phyloP scores from a whole-genome alignment of 2,797 vertebrate species.

The Glyptemys insculpta region DNA sequence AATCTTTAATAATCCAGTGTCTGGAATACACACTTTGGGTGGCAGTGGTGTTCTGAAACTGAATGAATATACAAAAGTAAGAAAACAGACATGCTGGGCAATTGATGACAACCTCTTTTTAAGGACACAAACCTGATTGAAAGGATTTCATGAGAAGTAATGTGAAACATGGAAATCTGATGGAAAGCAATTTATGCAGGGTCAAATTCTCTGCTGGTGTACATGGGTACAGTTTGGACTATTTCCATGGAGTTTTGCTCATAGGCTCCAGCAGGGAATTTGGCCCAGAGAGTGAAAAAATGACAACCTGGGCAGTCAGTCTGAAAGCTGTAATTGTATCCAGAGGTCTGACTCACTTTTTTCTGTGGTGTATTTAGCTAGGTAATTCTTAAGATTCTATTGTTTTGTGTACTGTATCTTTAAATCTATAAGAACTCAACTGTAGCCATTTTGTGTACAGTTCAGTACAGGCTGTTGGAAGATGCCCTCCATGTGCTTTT shows the following conservation, averaged over 20 bases:
- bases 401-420: not conserved
- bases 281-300: not conserved
- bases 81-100: not conserved
- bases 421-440: not conserved
- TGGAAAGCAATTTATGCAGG: not conserved
- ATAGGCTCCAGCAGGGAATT: not conserved
- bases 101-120: not conserved
- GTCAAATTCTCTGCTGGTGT: not conserved
- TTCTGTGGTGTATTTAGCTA: not conserved
- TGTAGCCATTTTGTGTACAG: not conserved
- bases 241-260: not conserved
- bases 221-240: not conserved
- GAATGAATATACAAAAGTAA: not conserved
- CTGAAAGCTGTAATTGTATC: not conserved
- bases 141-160: not conserved
- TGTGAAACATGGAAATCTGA: not conserved
- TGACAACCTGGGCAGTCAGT: not conserved
- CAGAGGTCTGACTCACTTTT: not conserved
- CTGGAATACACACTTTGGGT: not conserved
- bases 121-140: not conserved
- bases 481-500: not conserved
- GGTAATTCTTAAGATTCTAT: not conserved
- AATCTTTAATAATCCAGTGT: not conserved
- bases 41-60: not conserved
- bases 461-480: not conserved